Conservation (phyloP, 2,888 invertebrate species). For the Lordiphosa fenestrarum region DNA sequence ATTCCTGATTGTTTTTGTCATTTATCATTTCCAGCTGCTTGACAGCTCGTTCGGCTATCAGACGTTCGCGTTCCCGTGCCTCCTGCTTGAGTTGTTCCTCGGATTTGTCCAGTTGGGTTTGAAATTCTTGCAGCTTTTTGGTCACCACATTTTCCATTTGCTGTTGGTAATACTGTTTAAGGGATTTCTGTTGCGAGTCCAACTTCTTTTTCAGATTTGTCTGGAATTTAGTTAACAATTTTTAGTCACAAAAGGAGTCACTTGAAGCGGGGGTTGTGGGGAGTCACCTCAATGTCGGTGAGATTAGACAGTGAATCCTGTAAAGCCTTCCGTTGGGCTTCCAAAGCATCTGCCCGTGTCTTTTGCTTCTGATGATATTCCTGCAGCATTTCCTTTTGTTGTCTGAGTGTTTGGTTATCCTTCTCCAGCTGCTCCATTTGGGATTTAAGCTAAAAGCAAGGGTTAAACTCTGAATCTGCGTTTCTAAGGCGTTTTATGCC, state of each 20-base stretch:
- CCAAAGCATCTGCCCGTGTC: slow-evolving; percentile 81
- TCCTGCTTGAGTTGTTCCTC: slow-evolving; percentile 85
- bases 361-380: slow-evolving; percentile 82
- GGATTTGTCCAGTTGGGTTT: slow-evolving; percentile 86
- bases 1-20: slow-evolving; percentile 87
- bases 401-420: slow-evolving; percentile 82
- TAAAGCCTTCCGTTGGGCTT: slow-evolving; percentile 82
- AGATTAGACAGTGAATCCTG: slow-evolving; percentile 81
- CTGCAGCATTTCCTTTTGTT: slow-evolving; percentile 81
- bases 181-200: slow-evolving; percentile 84
- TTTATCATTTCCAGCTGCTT: slow-evolving; percentile 87
- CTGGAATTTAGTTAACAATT: slow-evolving; percentile 65
- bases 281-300: slow-evolving; percentile 83
- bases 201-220: slow-evolving; percentile 82
- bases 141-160: slow-evolving; percentile 90
- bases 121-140: slow-evolving; percentile 89
- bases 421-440: slow-evolving; percentile 84
- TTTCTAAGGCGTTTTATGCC: fast-evolving
- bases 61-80: slow-evolving; percentile 84
- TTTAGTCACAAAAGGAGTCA: background rate
- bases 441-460: slow-evolving; percentile 76
- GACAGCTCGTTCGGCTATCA: slow-evolving; percentile 86
- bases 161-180: slow-evolving; percentile 89
- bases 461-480: background rate
- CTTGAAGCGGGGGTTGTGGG: no score